These are phyloP conservation scores for Emmelina monodactyla DNA, from an alignment of 2,888 invertebrate species.

Conservation along the genomic window DNA sequence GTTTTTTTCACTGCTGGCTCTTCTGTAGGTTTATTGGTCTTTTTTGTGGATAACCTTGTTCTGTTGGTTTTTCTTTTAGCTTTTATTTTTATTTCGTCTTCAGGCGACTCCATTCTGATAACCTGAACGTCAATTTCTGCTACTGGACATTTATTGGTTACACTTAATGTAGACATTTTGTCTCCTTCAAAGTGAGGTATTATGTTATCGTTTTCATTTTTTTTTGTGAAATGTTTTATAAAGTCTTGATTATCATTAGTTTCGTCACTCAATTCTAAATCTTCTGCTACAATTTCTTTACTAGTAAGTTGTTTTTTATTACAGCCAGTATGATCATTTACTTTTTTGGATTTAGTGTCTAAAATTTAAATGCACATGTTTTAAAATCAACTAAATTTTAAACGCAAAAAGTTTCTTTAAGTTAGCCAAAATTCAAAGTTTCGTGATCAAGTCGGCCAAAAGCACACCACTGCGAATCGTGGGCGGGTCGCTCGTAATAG, in stretches of 20 bases:
- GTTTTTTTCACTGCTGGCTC: constrained; percentile 16
- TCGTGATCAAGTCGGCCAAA: too few relatives aligned
- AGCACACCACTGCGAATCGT: too few relatives aligned
- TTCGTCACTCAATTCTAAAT: constrained; percentile 52
- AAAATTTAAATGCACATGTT: too few relatives aligned
- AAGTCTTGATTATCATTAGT: constrained; percentile 29
- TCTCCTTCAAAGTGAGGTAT: neutral
- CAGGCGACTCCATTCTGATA: neutral
- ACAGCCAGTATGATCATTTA: too few relatives aligned
- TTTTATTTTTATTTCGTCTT: neutral
- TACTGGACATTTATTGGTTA: neutral
- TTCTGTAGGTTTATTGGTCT: constrained; percentile 5
- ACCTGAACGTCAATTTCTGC: neutral
- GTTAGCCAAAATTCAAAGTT: too few relatives aligned
- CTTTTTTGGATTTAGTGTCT: neutral
- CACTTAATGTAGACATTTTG: neutral
- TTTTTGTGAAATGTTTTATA: constrained; percentile 6
- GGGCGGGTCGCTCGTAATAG: too few relatives aligned
- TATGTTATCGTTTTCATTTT: neutral
- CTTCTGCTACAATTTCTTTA: constrained; percentile 33
- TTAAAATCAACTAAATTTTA: too few relatives aligned
- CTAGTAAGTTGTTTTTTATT: constrained; percentile 9
- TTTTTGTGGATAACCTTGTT: neutral
- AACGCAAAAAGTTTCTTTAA: too few relatives aligned
- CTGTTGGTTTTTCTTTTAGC: neutral